Conservation (phyloP, 2,113 vertebrate genomes). For the Erythrocercus mccallii region DNA sequence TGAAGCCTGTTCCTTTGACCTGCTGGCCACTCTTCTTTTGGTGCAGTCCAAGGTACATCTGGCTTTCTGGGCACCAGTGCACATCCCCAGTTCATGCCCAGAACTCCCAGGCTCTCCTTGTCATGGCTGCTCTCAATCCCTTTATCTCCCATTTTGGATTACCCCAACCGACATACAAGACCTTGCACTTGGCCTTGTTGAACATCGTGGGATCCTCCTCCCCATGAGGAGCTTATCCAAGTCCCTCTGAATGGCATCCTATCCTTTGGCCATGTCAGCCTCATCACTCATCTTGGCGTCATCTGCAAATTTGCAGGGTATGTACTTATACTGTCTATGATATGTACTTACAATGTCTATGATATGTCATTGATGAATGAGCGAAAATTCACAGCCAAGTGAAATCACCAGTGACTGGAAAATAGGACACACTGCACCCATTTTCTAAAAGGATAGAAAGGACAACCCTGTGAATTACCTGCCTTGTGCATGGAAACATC, state of each 20-base stretch:
- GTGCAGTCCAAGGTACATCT: neutral
- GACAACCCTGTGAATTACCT: neutral
- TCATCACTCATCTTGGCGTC: fast-evolving
- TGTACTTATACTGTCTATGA: fast-evolving
- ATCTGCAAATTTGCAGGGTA: neutral
- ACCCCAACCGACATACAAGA: neutral
- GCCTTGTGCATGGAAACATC: neutral
- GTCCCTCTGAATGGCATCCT: neutral
- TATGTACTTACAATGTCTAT: too few species aligned
- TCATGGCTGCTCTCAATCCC: neutral
- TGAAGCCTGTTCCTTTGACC: neutral
- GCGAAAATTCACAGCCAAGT: neutral
- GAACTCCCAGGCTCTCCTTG: fast-evolving
- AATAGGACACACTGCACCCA: neutral
- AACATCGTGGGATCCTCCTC: neutral
- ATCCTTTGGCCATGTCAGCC: fast-evolving
- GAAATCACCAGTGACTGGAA: neutral
- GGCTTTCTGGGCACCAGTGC: neutral
- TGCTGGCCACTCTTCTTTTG: neutral
- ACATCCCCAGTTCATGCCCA: neutral
- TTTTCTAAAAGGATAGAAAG: neutral
- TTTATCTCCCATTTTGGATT: neutral
- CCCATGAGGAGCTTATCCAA: neutral
- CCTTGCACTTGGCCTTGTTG: neutral
- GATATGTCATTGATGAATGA: neutral